These are phyloP conservation scores for Oxytorus armatus DNA, from an alignment of 2,888 invertebrate genomes.

Conservation along the genomic window DNA sequence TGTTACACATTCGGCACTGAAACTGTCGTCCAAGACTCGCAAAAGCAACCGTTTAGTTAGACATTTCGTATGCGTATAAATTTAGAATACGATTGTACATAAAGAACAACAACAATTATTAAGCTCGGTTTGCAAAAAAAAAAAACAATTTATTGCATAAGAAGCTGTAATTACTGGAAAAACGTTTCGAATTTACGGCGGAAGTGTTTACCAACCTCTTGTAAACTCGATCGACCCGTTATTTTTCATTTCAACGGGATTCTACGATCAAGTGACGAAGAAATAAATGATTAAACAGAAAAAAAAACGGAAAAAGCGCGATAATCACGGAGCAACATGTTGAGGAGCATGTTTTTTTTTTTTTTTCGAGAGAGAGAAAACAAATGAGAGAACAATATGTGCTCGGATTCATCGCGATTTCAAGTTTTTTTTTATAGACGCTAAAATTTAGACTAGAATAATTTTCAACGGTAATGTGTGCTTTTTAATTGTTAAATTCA, in stretches of 20 bases:
- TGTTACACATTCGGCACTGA: slow-evolving; percentile 43
- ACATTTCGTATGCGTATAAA: slow-evolving; percentile 72
- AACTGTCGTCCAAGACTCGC: slow-evolving; percentile 56
- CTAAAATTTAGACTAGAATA: slow-evolving; percentile 74
- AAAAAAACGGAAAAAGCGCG: slow-evolving; percentile 24
- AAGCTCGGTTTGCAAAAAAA: slow-evolving; percentile 8
- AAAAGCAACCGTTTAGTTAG: slow-evolving; percentile 73
- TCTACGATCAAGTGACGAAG: not conserved
- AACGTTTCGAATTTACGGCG: slow-evolving; percentile 21
- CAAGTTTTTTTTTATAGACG: slow-evolving; percentile 77
- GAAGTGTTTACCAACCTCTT: slow-evolving; percentile 8
- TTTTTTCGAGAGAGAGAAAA: not conserved
- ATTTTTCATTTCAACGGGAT: slow-evolving; percentile 8
- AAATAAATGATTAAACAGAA: too few relatives aligned
- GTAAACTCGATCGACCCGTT: slow-evolving; percentile 1
- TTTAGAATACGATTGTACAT: slow-evolving; percentile 66
- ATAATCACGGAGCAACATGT: slow-evolving; percentile 16
- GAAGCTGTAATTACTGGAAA: slow-evolving; percentile 25
- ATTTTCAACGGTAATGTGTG: slow-evolving; percentile 75
- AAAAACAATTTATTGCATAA: slow-evolving; percentile 21
- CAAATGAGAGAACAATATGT: not conserved
- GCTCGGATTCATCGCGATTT: slow-evolving; percentile 69
- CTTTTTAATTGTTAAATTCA: slow-evolving; percentile 64
- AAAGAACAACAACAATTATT: slow-evolving; percentile 44
- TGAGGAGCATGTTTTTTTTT: not conserved